A percentile compares a stretch with the other conserved stretches of the same genome.
These are phyloP conservation scores for Clitarchus hookeri DNA, from an alignment of 2,888 invertebrate species.

Conservation along the genomic window DNA sequence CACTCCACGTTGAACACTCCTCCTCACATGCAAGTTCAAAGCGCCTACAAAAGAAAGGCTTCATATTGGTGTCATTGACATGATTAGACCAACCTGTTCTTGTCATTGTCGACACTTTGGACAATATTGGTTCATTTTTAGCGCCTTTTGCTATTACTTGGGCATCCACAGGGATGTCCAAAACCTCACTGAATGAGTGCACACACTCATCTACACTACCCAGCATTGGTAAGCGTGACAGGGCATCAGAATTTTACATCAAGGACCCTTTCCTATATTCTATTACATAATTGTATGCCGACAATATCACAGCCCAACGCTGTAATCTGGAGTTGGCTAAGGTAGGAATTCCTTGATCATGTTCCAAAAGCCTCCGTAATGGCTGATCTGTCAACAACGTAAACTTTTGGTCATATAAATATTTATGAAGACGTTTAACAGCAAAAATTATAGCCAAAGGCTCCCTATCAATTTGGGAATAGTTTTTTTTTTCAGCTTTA, in stretches of 20 bases:
- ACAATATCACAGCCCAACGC: not conserved
- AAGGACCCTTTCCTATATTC: not conserved
- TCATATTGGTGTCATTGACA: not conserved
- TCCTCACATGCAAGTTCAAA: not conserved
- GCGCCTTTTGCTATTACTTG: not conserved
- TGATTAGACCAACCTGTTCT: not conserved
- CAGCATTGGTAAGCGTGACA: too few species aligned
- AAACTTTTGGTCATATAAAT: not conserved
- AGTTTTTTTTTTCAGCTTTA: not conserved
- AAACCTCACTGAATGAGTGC: too few species aligned
- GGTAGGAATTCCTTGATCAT: not conserved
- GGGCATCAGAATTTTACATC: not conserved
- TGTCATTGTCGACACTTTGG: not conserved
- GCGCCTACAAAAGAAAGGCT: not conserved
- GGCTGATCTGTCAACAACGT: not conserved
- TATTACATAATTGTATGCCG: not conserved
- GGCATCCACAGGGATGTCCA: too few species aligned
- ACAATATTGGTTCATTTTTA: not conserved
- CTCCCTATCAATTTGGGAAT: not conserved
- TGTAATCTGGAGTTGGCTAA: not conserved
- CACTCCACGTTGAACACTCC: not conserved
- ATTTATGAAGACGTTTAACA: not conserved
- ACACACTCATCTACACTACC: too few species aligned
- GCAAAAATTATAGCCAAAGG: not conserved
- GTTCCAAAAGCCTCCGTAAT: not conserved